Evolutionary conservation across 2,113 vertebrate species (phyloP), one percentile per base, ranked within the genome.

Genomic region (Aphelocoma coerulescens): DNA sequence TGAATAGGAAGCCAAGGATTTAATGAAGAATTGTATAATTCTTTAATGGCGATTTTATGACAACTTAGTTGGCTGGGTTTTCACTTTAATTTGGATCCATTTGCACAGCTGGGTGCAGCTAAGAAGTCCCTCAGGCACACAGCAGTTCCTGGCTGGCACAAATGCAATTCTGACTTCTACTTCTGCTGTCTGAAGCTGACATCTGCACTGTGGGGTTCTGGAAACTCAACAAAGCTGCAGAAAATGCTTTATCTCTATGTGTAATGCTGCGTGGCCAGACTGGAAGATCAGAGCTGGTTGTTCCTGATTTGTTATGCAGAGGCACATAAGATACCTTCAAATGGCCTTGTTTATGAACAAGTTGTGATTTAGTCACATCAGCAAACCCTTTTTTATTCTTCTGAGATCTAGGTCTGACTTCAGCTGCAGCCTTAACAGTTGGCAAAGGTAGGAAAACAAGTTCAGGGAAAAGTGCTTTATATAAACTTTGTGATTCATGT

Each of bases 21-120:
- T 88, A 89, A 93, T 62, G 27, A 96, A 73, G 68, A 91, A 83
- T 66, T 88, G 10, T 91, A 16, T n/a, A 49, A 80, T 72, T 93
- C 43, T 89, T 88, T 87, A 91, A 88, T 30, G 20, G 32, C 2
- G 72, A 49, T 76, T 96, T 96, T 87, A 79, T 54, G 69, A 87
- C 33, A 88, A 41, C 32, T 73, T 72, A 30, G 14, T 85, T 74
- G 59, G n/a, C 55, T 41, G 46, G 5, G 1, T 48, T 91, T 74
- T 85, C 58, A 54, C n/a, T 69, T 55, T 49, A 46, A 66, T 63
- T 87, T 71, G 46, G 59, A 61, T 48, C 22, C 24, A 33, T 74
- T 88, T 82, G 17, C 81, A 80, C 72, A 77, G 57, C 61, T 83
- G 16, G 20, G 9, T 55, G 18, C 32, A 80, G 49, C 78, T 94